phyloP scores from a whole-genome alignment of 2,888 invertebrate species.

The Liopterus haemorrhoidalis region DNA sequence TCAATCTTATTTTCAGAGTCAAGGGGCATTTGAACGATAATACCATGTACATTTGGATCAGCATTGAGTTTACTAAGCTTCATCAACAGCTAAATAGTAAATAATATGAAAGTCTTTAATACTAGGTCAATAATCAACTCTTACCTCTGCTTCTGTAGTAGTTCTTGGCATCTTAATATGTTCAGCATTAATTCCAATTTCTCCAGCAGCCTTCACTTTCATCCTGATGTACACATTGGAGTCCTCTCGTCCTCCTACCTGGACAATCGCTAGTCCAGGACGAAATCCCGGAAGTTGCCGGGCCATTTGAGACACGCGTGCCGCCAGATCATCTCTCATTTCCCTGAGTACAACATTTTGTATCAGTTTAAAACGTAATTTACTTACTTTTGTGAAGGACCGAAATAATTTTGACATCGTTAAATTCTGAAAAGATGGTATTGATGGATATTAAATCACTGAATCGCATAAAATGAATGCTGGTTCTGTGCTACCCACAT shows the following conservation, averaged over 20 bases:
- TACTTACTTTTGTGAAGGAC: too few relatives aligned
- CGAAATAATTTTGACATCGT: too few relatives aligned
- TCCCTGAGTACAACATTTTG: slow-evolving; percentile 53
- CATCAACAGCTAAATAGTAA: slow-evolving; percentile 55
- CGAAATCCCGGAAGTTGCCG: slow-evolving; percentile 55
- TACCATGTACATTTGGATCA: slow-evolving; percentile 82
- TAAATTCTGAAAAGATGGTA: too few relatives aligned
- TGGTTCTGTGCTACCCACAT: too few relatives aligned
- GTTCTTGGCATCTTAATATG: slow-evolving; percentile 74
- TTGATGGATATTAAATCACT: too few relatives aligned
- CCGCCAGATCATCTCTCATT: slow-evolving; percentile 61
- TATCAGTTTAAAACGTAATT: too few relatives aligned
- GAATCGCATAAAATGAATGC: too few relatives aligned
- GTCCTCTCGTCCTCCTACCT: slow-evolving; percentile 94
- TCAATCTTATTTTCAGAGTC: slow-evolving; percentile 80
- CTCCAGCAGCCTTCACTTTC: slow-evolving; percentile 87
- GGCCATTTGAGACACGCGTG: slow-evolving; percentile 58
- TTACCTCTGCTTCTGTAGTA: slow-evolving; percentile 73
- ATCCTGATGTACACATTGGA: slow-evolving; percentile 97
- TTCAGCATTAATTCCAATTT: slow-evolving; percentile 79
- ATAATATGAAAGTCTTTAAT: slow-evolving; percentile 14
- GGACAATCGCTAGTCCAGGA: slow-evolving; percentile 83
- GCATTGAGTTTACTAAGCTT: slow-evolving; percentile 71
- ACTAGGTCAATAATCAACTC: slow-evolving; percentile 6
- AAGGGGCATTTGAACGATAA: slow-evolving; percentile 94